phyloP scores from a whole-genome alignment of 2,113 vertebrate genomes.

The Bostrychus sinensis region DNA sequence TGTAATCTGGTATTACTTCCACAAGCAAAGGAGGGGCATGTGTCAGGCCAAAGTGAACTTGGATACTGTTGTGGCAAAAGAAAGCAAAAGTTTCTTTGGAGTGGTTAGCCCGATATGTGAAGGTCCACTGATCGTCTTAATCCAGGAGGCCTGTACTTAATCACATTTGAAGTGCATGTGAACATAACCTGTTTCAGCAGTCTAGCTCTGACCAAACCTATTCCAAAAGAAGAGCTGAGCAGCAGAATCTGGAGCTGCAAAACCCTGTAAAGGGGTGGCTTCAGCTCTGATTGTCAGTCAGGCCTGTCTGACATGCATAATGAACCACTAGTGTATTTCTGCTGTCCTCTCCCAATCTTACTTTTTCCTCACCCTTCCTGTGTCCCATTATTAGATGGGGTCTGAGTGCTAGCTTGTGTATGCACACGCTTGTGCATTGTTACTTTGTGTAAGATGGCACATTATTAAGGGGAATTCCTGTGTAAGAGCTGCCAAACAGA shows the following conservation, averaged over 20 bases:
- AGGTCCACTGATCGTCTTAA: slow-evolving; percentile 70
- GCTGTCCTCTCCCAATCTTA: slow-evolving; percentile 45
- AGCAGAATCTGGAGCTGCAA: slow-evolving; percentile 9
- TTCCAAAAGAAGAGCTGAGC: slow-evolving; percentile 61
- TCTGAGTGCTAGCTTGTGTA: slow-evolving; percentile 37
- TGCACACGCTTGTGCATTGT: slow-evolving; percentile 44
- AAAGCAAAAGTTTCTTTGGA: slow-evolving; percentile 67
- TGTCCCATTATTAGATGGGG: slow-evolving; percentile 23
- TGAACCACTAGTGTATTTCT: slow-evolving; percentile 49
- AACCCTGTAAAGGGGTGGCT: slow-evolving; percentile 11
- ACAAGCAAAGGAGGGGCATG: slow-evolving; percentile 74
- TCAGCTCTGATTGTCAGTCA: slow-evolving; percentile 63
- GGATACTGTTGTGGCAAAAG: slow-evolving; percentile 72
- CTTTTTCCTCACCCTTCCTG: slow-evolving; percentile 26
- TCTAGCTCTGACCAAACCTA: slow-evolving; percentile 57
- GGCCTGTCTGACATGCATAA: slow-evolving; percentile 55
- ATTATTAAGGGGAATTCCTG: slow-evolving; percentile 77
- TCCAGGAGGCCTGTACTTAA: slow-evolving; percentile 69
- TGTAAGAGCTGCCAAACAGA: slow-evolving; percentile 73
- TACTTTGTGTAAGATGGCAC: slow-evolving; percentile 65
- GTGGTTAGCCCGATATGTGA: slow-evolving; percentile 71
- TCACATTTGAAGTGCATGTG: slow-evolving; percentile 76
- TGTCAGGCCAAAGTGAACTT: slow-evolving; percentile 71
- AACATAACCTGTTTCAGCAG: slow-evolving; percentile 68
- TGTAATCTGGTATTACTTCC: slow-evolving; percentile 85